Base-by-base conservation (phyloP, 92 coral and sea anemone species). In the Porites cylindrica region DNA sequence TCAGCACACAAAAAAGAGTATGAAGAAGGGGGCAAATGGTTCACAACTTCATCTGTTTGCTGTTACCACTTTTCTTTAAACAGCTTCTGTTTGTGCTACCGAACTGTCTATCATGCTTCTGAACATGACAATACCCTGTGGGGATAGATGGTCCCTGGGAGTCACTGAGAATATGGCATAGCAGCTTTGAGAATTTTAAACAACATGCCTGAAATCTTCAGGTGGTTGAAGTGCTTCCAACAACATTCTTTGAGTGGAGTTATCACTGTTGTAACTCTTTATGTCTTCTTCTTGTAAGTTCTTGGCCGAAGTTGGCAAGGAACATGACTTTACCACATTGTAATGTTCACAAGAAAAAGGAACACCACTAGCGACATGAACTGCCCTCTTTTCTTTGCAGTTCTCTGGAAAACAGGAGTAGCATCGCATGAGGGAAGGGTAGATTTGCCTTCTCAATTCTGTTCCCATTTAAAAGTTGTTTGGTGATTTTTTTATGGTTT, bases 111-210 rank as follows among this genome's bases (percentile, higher is more conserved):
- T 56, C 51, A 21, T 7, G 16, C 51, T 59, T 58, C 29, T 54
- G 52, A 20, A 59, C 51, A 29, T 77, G 81, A 14, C 69, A 77
- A 29, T 26, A 77, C 1, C 81, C 81, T 14, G 32, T 61, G 67
- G 70, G 54, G 81, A 32, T 77, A 60, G 70, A 77, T 29, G 81
- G 52, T 16, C 61, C 60, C 59, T 72, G 58, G 23, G 56, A 77
- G 6, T 52, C 56, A 17, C 26, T 69, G 29, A 9, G 20, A 60
- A 76, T 16, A 58, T 47, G 6, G 80, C 80, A 76, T 6, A 76
- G 68, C 24, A 76, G 20, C 32, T 23, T 6, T 59, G 23, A 10
- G 79, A 56, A 75, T 20, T 21, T 1, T 19, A 32, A 6, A 75
- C 79, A 52, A 75, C 7, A 20, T 51, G 51, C 1, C 79, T 52